Evolutionary conservation across 2,797 vertebrate species (phyloP), one percentile per base, ranked within the genome.

Genomic region (Gila robusta): DNA sequence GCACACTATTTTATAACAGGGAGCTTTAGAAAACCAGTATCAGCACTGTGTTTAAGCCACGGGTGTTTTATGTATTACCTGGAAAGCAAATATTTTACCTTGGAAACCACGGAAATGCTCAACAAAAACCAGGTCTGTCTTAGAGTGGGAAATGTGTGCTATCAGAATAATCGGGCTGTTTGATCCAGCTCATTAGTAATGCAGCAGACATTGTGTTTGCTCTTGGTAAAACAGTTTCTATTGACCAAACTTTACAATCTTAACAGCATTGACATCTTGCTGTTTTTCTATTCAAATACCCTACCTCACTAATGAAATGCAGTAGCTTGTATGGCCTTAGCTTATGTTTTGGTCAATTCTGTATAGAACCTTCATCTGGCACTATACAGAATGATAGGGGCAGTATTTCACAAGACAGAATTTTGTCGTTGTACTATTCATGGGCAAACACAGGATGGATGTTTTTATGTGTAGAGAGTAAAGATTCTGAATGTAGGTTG

Each of bases 371-470:
- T 77, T 70, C 28, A 85, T 39, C 12, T 76, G 83, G 21, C 69
- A 71, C 59, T 72, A 71, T 17, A 23, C 26, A 26, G 12, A 73
- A 69, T 84, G 66, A 76, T 82, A 77, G 54, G 80, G 84, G 84
- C 88, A 90, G 88, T 87, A 86, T 86, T 90, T 86, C 79, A 87
- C 66, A 82, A 82, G 0, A 49, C n/a, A 66, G 6, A 19, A 32
- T 54, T 71, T 56, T 26, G 47, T 54, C 14, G 5, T 74, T 83
- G 56, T 10, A 44, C 32, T 79, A 8, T 26, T 41, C 19, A 41
- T 49, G 54, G 17, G 37, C 41, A 44, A 83, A 80, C 62, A 47
- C 59, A 35, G 39, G 21, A 32, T 66, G n/a, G 16, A 17, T 77
- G 70, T 66, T 54, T 78, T 78, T 54, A 32, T 39, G 35, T 56